These are phyloP conservation scores for Brassicogethes aeneus DNA, from an alignment of 2,888 invertebrate species.

Conservation along the genomic window DNA sequence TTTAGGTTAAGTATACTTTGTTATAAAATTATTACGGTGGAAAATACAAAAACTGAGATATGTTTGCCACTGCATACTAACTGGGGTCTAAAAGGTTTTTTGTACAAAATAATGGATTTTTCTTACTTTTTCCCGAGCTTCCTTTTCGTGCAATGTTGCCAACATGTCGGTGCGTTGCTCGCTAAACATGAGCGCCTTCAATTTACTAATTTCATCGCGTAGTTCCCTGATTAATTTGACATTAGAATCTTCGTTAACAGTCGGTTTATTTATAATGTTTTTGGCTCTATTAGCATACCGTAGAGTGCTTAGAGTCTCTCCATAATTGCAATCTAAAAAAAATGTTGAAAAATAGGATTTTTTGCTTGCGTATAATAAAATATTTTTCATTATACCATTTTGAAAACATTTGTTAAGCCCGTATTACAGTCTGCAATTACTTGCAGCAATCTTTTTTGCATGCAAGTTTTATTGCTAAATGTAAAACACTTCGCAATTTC, in stretches of 20 bases:
- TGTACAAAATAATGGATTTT: too few species aligned
- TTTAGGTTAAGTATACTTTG: too few species aligned
- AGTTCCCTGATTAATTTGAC: slow-evolving; percentile 80
- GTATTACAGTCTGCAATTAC: too few species aligned
- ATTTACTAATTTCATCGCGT: slow-evolving; percentile 74
- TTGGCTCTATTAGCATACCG: slow-evolving; percentile 85
- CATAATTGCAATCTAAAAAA: slow-evolving; percentile 67
- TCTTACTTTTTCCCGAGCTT: slow-evolving; percentile 74
- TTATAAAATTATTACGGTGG: too few species aligned
- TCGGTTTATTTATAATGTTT: slow-evolving; percentile 85
- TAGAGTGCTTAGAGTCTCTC: slow-evolving; percentile 77
- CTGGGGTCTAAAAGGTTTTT: too few species aligned
- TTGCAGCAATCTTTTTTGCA: too few species aligned
- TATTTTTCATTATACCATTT: too few species aligned
- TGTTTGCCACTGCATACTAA: too few species aligned
- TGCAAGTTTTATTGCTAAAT: slow-evolving; percentile 53
- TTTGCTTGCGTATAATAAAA: too few species aligned
- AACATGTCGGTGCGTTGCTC: slow-evolving; percentile 54
- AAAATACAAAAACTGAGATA: too few species aligned
- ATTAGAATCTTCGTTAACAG: slow-evolving; percentile 84
- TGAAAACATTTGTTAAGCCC: too few species aligned
- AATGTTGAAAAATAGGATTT: not conserved
- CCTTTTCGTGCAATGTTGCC: slow-evolving; percentile 80
- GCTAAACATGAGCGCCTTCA: slow-evolving; percentile 64
- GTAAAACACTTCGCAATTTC: not conserved